Conservation (phyloP, 2,113 vertebrate species). For the Crotalus tigris region DNA sequence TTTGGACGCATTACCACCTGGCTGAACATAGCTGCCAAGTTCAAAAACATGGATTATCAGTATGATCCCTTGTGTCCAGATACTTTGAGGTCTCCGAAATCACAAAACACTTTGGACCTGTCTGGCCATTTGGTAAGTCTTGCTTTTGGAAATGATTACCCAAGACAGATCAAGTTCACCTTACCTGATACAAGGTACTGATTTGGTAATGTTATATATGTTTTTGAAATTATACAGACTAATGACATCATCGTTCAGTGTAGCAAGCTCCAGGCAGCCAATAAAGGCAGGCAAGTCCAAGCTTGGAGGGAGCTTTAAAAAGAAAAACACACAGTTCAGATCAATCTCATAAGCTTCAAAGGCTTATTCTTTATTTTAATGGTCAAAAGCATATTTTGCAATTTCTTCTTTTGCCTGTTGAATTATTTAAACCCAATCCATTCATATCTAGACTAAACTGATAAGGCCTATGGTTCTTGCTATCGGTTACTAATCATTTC, state of each 20-base stretch:
- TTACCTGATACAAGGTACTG: constrained; percentile 85
- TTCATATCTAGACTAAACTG: not conserved
- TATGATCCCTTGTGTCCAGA: not conserved
- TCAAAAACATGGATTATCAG: not conserved
- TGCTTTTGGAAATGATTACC: not conserved
- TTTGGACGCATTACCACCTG: not conserved
- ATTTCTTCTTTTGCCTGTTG: not conserved
- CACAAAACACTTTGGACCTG: not conserved
- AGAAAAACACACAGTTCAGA: not conserved
- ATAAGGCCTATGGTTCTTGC: not conserved
- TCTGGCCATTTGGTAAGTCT: not conserved
- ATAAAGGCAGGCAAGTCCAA: constrained; percentile 87
- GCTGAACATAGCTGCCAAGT: not conserved
- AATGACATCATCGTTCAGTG: constrained; percentile 90
- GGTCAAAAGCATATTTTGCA: not conserved
- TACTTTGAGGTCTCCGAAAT: not conserved
- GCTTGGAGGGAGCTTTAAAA: constrained; percentile 82
- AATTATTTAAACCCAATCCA: not conserved
- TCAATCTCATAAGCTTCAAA: not conserved
- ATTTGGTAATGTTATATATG: constrained; percentile 74
- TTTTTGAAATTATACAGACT: constrained; percentile 94
- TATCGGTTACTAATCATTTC: not conserved
- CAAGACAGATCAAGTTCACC: not conserved
- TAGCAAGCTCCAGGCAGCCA: constrained; percentile 90
- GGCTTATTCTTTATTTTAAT: not conserved